Evolutionary conservation across 1,140 invertebrate genomes (phyloP), one percentile per base, ranked within the genome.

Genomic region (Cydia fagiglandana): DNA sequence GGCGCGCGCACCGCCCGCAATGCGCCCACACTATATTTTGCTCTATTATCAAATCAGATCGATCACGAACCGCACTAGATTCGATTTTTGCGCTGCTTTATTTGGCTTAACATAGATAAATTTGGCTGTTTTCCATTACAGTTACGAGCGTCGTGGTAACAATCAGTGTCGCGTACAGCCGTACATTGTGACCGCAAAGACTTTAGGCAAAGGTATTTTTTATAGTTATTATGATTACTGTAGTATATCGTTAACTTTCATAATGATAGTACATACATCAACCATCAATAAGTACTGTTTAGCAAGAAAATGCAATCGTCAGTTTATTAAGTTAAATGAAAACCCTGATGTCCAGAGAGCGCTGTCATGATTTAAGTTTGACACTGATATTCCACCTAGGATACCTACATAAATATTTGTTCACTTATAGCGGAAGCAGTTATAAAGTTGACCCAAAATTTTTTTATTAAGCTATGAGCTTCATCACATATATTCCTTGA

Each of bases 21-120:
- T 78, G 83, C 86, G 83, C 89, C 87, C 86, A 91, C 88, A 87
- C 83, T 84, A 83, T 81, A 78, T 80, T 83, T 81, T 83, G 81
- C 83, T 85, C 80, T 85, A 85, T 87, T 90, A 90, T 90, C 88
- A 80, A 77, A 70, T 79, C 83, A 78, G 87, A 91, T 80, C 85
- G 81, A 89, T 89, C 89, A 74, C 75, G 79, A 79, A 78, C 77
- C 78, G 80, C 75, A 80, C 77, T 75, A 82, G 83, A 77, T 82
- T 81, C 75, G 78, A 84, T 81, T 84, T 83, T 85, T 74, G 66
- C 56, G 80, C n/a, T 73, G 77, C 77, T 83, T 82, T 82, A 78
- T 83, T 73, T 30, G 76, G 10, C 20, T 61, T 61, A 61, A 56
- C 50, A 70, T 79, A 61, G 75, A 77, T 53, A 53, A 53, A 53